Conservation (phyloP, 2,113 vertebrate genomes). For the Panurus biarmicus region DNA sequence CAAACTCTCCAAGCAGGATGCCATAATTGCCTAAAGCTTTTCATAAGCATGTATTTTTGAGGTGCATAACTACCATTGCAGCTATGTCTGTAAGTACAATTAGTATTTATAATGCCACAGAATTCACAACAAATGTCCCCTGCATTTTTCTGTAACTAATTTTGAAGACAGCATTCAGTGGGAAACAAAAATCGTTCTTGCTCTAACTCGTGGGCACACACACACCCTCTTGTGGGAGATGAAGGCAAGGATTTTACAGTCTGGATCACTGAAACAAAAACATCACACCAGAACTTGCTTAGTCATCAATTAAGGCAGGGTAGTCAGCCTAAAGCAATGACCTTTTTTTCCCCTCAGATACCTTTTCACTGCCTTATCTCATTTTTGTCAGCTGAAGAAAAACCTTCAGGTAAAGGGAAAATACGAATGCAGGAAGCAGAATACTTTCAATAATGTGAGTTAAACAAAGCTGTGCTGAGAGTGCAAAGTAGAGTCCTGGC, state of each 20-base stretch:
- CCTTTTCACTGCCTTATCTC: background rate
- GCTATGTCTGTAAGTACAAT: background rate
- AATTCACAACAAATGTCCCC: background rate
- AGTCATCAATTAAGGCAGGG: background rate
- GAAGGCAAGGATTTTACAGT: background rate
- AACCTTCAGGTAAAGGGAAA: background rate
- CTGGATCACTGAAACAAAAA: background rate
- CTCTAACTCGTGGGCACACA: background rate
- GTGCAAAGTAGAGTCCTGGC: background rate
- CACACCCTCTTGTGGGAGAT: conserved; percentile 31
- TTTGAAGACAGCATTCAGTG: background rate
- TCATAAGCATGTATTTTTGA: background rate
- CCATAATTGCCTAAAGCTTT: background rate
- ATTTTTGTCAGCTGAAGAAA: background rate
- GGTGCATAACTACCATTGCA: background rate
- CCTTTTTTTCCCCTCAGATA: background rate
- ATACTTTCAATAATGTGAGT: background rate
- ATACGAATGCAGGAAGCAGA: background rate
- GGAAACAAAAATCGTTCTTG: background rate
- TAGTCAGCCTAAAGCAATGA: background rate
- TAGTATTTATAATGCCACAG: background rate
- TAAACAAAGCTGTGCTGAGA: background rate
- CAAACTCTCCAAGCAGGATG: background rate
- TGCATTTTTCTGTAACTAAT: background rate
- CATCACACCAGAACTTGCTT: background rate